These are phyloP conservation scores for Coracias cyanogaster DNA, from an alignment of 2,797 vertebrate genomes.

Conservation along the genomic window DNA sequence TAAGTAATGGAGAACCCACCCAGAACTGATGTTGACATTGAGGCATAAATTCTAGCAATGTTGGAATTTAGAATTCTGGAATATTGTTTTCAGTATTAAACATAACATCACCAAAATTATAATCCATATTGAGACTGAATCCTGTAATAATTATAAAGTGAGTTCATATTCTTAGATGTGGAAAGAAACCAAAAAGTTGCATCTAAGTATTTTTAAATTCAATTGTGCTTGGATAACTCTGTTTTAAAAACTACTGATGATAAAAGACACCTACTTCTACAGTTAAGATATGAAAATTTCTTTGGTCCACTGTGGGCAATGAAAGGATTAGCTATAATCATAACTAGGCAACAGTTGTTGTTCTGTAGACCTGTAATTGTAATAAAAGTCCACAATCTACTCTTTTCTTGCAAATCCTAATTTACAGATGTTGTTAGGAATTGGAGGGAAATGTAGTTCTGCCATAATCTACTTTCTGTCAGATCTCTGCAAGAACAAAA, in stretches of 20 bases:
- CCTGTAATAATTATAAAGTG: neutral
- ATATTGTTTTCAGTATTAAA: neutral
- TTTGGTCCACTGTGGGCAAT: slow-evolving; percentile 1
- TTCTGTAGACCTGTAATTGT: slow-evolving; percentile 52
- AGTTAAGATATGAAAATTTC: neutral
- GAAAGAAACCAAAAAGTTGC: neutral
- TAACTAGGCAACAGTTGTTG: slow-evolving; percentile 54
- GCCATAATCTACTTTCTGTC: slow-evolving; percentile 62
- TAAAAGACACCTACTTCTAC: neutral
- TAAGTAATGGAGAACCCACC: neutral
- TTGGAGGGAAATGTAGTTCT: slow-evolving; percentile 24
- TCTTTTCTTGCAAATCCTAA: slow-evolving; percentile 69
- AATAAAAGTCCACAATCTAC: slow-evolving; percentile 63
- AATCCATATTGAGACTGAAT: neutral
- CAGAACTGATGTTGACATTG: neutral
- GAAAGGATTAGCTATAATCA: slow-evolving; percentile 61
- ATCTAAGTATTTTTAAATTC: neutral
- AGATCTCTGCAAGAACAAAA: slow-evolving; percentile 46
- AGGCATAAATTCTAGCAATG: neutral
- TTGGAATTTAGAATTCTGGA: too few relatives aligned
- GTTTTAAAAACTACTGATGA: neutral
- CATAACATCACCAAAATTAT: neutral
- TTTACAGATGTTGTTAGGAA: slow-evolving; percentile 67
- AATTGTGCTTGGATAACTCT: neutral
- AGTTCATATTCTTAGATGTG: neutral